phyloP scores from a whole-genome alignment of 2,113 vertebrate species.

The Corvus moneduloides region DNA sequence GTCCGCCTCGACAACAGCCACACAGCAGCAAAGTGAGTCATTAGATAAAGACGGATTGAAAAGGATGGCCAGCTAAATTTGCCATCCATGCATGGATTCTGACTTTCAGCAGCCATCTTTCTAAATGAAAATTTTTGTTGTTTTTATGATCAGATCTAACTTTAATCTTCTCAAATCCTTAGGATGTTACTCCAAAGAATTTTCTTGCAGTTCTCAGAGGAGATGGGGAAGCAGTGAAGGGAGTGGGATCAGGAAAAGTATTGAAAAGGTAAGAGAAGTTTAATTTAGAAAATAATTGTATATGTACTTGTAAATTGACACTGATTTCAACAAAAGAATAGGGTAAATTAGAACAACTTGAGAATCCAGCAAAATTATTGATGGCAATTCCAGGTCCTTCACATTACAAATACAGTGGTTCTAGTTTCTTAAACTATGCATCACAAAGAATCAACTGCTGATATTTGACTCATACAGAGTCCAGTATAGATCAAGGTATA shows the following conservation, averaged over 20 bases:
- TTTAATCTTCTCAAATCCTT: not conserved
- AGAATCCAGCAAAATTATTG: not conserved
- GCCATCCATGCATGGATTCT: not conserved
- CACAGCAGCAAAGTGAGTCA: not conserved
- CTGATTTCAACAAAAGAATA: not conserved
- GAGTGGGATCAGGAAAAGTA: conserved; percentile 90
- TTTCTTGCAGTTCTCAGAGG: conserved; percentile 93
- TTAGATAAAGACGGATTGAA: not conserved
- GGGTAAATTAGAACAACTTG: not conserved
- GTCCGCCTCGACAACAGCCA: no score
- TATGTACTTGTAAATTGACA: not conserved
- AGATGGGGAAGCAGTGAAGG: conserved; percentile 77
- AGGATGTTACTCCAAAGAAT: conserved; percentile 91
- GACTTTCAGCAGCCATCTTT: not conserved
- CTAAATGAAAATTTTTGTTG: not conserved
- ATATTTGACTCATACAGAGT: not conserved
- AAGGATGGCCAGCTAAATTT: not conserved
- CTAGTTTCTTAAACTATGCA: not conserved
- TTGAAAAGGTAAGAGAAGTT: conserved; percentile 81
- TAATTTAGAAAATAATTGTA: not conserved
- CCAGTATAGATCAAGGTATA: not conserved
- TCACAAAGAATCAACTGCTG: not conserved
- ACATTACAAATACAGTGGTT: not conserved
- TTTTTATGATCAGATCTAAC: not conserved
- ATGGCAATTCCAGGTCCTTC: not conserved